A percentile compares a stretch with the other conserved stretches of the same genome.
phyloP scores from a whole-genome alignment of 2,113 vertebrate genomes.

The Halcyon senegalensis region DNA sequence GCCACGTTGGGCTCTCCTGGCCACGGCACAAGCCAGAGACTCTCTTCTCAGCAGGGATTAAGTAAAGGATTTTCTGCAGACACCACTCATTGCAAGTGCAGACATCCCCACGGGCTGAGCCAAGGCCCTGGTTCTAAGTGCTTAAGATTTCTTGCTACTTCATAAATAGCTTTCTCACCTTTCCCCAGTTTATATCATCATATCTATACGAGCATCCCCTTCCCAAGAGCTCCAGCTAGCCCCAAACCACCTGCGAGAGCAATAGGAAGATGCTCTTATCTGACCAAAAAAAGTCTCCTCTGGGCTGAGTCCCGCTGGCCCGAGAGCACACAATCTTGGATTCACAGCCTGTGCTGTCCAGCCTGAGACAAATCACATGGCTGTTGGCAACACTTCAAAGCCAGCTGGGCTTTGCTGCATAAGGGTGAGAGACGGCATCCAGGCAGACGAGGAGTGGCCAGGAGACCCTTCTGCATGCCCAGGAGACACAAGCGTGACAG shows the following conservation, averaged over 20 bases:
- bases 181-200: neutral
- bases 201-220: neutral
- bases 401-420: neutral
- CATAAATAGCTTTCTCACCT: neutral
- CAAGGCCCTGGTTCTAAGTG: neutral
- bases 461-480: neutral
- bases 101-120: neutral
- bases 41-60: neutral
- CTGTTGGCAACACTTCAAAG: conserved; percentile 45
- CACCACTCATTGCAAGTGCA: fast-evolving
- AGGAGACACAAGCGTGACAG: fast-evolving
- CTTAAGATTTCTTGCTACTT: neutral
- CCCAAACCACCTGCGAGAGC: neutral
- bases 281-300: neutral
- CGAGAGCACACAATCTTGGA: neutral
- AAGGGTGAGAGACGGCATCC: neutral
- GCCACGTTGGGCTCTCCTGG: neutral
- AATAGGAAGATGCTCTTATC: neutral
- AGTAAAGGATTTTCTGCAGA: neutral
- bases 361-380: neutral
- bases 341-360: conserved; percentile 41
- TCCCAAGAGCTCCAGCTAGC: neutral
- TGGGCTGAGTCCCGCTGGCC: conserved; percentile 2
- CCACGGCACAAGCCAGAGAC: neutral
- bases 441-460: neutral